A percentile compares a stretch with the other conserved stretches of the same genome.
Conservation (phyloP, 2,888 invertebrate genomes). For the Archips xylosteana region DNA sequence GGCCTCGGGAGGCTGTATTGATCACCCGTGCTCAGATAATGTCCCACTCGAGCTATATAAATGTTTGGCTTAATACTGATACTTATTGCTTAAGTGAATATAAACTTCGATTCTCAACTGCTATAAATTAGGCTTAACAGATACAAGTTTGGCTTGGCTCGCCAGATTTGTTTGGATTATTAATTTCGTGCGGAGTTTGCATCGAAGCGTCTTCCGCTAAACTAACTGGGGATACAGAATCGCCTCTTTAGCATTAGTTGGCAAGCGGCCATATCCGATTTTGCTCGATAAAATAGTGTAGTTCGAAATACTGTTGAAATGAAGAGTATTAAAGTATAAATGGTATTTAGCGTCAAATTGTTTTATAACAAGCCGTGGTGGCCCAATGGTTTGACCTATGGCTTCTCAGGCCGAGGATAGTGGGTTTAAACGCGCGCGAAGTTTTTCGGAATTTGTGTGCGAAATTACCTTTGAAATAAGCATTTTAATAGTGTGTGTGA, state of each 20-base stretch:
- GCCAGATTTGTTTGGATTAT: constrained; percentile 8
- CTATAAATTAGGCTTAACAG: constrained; percentile 33
- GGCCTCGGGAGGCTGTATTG: constrained; percentile 9
- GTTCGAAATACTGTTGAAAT: too few relatives aligned
- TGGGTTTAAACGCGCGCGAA: too few relatives aligned
- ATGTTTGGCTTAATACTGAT: constrained; percentile 30
- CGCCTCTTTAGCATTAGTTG: constrained; percentile 12
- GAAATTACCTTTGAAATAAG: too few relatives aligned
- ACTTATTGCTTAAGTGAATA: constrained; percentile 32
- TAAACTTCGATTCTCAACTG: constrained; percentile 32
- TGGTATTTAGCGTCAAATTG: too few relatives aligned
- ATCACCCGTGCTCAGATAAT: constrained; percentile 16
- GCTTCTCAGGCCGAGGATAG: too few relatives aligned
- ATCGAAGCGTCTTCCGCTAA: not conserved
- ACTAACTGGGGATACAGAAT: not conserved
- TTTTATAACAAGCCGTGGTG: too few relatives aligned
- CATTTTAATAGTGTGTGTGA: too few relatives aligned
- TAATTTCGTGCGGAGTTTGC: constrained; percentile 16
- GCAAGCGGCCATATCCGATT: constrained; percentile 11
- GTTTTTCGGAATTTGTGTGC: too few relatives aligned
- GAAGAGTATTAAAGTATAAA: not conserved
- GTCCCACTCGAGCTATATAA: constrained; percentile 18
- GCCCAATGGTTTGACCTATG: too few relatives aligned
- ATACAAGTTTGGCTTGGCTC: constrained; percentile 5
- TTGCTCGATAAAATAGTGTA: not conserved